Conservation (phyloP, 2,113 vertebrate species). For the Hystrix brachyura region DNA sequence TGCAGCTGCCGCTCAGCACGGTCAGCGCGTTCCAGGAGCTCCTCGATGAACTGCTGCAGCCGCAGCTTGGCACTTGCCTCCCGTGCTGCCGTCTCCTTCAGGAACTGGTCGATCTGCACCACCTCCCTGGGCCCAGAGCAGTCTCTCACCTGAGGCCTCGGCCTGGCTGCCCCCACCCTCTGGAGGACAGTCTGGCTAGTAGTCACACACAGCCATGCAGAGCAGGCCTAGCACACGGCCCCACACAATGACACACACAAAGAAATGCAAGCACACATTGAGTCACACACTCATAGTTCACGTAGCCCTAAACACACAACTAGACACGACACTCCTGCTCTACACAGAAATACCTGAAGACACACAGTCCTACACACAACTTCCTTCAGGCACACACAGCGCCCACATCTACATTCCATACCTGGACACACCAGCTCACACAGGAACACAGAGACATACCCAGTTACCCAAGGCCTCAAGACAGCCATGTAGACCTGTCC, state of each 20-base stretch:
- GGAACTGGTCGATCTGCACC: constrained; percentile 97
- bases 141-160: constrained; percentile 36
- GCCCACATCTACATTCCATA: not conserved
- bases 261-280: not conserved
- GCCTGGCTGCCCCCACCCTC: not conserved
- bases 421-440: not conserved
- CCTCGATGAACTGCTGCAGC: constrained; percentile 99
- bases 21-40: constrained; percentile 97
- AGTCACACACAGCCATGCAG: not conserved
- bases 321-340: not conserved
- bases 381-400: not conserved
- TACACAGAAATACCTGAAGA: not conserved
- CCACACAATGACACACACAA: fast-evolving
- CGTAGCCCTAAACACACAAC: too few species aligned
- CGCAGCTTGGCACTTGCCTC: constrained; percentile 98
- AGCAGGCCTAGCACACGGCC: not conserved
- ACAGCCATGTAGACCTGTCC: not conserved
- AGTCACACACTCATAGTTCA: not conserved
- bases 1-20: constrained; percentile 97
- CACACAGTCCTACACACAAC: not conserved
- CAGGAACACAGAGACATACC: not conserved
- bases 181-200: not conserved
- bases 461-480: not conserved
- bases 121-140: constrained; percentile 92
- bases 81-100: constrained; percentile 97